Percentiles rank a stretch among this genome's conserved stretches.
phyloP scores from a whole-genome alignment of 92 coral and sea anemone genomes.

The Porites evermanni region DNA sequence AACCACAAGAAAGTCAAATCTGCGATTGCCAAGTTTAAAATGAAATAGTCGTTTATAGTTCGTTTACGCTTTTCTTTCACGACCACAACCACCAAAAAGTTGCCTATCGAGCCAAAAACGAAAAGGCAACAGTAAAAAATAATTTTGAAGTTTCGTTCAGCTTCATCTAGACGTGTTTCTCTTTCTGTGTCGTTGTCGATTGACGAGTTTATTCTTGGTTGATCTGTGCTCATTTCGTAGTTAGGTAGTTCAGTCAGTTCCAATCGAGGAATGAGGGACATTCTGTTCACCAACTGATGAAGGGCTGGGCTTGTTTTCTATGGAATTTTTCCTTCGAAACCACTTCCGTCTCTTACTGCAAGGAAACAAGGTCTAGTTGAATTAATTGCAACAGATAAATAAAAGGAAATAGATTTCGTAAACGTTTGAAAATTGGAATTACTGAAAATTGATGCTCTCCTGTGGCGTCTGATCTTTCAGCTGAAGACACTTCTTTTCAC shows the following conservation, averaged over 20 bases:
- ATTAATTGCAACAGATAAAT: not conserved
- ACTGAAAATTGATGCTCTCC: no score
- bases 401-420: no score
- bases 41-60: conserved; percentile 80
- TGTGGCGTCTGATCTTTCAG: not conserved
- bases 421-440: no score
- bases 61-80: conserved; percentile 67
- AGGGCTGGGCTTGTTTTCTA: no score
- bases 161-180: conserved; percentile 32
- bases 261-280: conserved; percentile 12
- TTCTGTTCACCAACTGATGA: not conserved
- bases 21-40: conserved; percentile 76
- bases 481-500: not conserved
- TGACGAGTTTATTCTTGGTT: conserved; percentile 14
- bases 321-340: no score
- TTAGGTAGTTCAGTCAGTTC: conserved; percentile 5
- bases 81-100: conserved; percentile 69
- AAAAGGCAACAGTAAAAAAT: conserved; percentile 72
- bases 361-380: no score
- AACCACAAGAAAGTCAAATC: conserved; percentile 76
- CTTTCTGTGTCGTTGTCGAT: conserved; percentile 5
- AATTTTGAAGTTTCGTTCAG: conserved; percentile 60
- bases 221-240: not conserved
- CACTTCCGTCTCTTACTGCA: no score
- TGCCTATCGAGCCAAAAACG: conserved; percentile 76